phyloP scores from a whole-genome alignment of 2,888 invertebrate species.

The Empis stercorea region DNA sequence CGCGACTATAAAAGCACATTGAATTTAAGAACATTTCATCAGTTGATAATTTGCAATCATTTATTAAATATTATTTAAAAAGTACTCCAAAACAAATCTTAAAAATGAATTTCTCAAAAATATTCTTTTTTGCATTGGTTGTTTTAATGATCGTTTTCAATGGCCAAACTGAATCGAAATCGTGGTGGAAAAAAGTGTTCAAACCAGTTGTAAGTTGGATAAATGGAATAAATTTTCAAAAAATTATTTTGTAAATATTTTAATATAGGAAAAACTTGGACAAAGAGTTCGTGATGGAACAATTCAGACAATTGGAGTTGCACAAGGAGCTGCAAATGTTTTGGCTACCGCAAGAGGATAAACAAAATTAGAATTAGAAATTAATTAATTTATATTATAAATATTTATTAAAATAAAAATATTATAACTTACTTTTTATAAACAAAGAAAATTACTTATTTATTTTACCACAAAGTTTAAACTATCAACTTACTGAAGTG shows the following conservation, averaged over 20 bases:
- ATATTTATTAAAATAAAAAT: too few species aligned
- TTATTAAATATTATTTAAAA: background rate
- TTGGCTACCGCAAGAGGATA: background rate
- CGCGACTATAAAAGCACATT: background rate
- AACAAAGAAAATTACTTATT: too few species aligned
- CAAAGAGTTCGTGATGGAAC: conserved; percentile 1
- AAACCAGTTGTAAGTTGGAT: conserved; percentile 7
- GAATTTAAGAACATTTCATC: too few species aligned
- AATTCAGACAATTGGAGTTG: background rate
- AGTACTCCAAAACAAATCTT: background rate
- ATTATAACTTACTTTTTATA: too few species aligned
- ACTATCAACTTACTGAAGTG: too few species aligned
- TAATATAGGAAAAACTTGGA: conserved; percentile 8
- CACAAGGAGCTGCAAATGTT: background rate
- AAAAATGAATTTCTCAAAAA: conserved; percentile 10
- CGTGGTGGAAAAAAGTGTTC: conserved; percentile 9
- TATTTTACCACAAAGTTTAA: too few species aligned
- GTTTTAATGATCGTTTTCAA: conserved; percentile 5
- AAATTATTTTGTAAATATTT: background rate
- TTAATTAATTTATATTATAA: too few species aligned
- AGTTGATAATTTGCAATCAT: too few species aligned
- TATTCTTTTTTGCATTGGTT: conserved; percentile 3
- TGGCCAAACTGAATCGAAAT: conserved; percentile 9
- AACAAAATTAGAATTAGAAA: background rate
- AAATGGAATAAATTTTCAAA: background rate